Conservation (phyloP, 2,888 invertebrate species). For the Papilio demoleus region DNA sequence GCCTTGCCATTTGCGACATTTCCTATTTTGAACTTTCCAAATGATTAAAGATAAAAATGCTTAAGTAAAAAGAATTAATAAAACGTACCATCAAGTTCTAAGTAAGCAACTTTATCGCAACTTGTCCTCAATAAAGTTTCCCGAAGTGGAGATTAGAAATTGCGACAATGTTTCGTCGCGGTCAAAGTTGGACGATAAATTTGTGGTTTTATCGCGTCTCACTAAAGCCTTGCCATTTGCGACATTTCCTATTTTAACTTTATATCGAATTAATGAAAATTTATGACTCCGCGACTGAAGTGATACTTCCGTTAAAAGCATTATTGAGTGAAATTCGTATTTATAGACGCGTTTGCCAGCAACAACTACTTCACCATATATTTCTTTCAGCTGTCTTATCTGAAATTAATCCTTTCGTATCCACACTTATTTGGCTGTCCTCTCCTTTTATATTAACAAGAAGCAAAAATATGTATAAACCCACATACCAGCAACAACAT, state of each 20-base stretch:
- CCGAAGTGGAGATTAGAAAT: constrained; percentile 29
- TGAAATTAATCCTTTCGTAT: too few species aligned
- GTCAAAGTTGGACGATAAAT: constrained; percentile 27
- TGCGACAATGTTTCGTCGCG: constrained; percentile 26
- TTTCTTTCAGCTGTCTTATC: too few species aligned
- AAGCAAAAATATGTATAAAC: too few species aligned
- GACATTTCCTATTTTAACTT: constrained; percentile 11
- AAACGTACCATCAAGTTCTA: not conserved
- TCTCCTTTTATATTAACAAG: too few species aligned
- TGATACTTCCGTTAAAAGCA: not conserved
- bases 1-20: constrained; percentile 16
- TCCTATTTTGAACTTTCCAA: constrained; percentile 19
- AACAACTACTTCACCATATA: too few species aligned
- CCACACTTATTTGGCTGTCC: too few species aligned
- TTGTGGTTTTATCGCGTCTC: constrained; percentile 28
- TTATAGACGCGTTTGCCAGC: too few species aligned
- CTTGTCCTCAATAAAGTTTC: constrained; percentile 28
- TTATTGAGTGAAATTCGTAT: too few species aligned
- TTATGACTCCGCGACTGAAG: not conserved
- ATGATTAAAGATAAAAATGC: constrained; percentile 11
- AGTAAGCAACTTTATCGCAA: constrained; percentile 9
- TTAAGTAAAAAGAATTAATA: not conserved
- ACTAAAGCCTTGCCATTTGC: constrained; percentile 12
- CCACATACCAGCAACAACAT: too few species aligned
- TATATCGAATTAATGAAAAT: not conserved